Base-by-base conservation (phyloP, 2,797 vertebrate genomes). In the Phoebastria nigripes region DNA sequence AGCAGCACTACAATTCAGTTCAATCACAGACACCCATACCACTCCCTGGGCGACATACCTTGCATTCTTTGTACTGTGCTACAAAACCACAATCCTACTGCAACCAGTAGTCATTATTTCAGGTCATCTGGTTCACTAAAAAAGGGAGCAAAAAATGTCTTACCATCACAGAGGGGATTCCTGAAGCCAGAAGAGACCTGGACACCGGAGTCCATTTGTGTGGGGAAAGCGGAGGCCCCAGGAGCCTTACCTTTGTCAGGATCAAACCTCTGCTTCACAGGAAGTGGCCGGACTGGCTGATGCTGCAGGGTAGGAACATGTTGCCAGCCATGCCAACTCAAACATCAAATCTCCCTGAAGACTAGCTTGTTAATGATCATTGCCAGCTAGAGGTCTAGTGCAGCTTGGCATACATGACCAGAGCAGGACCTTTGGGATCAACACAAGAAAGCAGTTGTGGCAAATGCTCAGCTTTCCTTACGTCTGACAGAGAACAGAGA, bases 271-370 rank as follows among this genome's bases (percentile, higher is more conserved):
- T 62, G 20, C 46, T 74, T 82, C 81, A n/a, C 31, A 39, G 24
- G 22, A 61, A 41, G 18, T 49, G n/a, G 21, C 55, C 13, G 2
- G 25, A 54, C 25, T 54, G 35, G 25, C n/a, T 84, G 59, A 28
- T 51, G 28, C 31, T 83, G 31, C 49, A 49, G 46, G 29, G 24
- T 22, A 76, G 42, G 18, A 83, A 39, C 4, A 15, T 0, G 0
- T 24, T 79, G 52, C 35, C 81, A 92, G 19, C 26, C 31, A 13
- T n/a, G 18, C 26, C 44, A 73, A 8, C 3, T 58, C 39, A 44
- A 52, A 66, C 33, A 51, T 82, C 46, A 69, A 15, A 65, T 35
- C 6, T 72, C 33, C 33, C 74, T 73, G 55, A 62, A 42, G 55
- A 46, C 2, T 11, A 69, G 7, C 12, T 16, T 44, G 5, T 42